phyloP scores from a whole-genome alignment of 2,888 invertebrate species.

The Cerastis leucographa region DNA sequence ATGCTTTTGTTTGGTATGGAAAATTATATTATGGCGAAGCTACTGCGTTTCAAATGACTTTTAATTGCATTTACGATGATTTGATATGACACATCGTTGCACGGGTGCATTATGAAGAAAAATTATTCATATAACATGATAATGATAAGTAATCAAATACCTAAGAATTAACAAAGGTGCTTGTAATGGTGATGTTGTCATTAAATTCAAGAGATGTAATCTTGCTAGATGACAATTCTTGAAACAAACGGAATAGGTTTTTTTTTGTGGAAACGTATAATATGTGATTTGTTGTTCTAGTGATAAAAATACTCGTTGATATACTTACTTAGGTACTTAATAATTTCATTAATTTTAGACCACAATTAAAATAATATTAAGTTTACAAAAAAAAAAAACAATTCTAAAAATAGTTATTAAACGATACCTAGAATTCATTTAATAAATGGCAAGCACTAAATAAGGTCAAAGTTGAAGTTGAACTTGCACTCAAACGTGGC shows the following conservation, averaged over 20 bases:
- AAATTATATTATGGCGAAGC: slow-evolving; percentile 35
- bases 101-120: slow-evolving; percentile 33
- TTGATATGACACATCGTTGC: slow-evolving; percentile 25
- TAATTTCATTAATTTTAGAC: no score
- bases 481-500: slow-evolving; percentile 21
- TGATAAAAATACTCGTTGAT: neutral
- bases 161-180: neutral
- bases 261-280: neutral
- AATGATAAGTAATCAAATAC: slow-evolving; percentile 7
- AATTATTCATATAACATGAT: slow-evolving; percentile 28
- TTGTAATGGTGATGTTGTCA: slow-evolving; percentile 3
- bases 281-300: neutral
- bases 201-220: slow-evolving; percentile 1
- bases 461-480: slow-evolving; percentile 25
- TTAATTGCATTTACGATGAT: slow-evolving; percentile 31
- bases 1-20: slow-evolving; percentile 43
- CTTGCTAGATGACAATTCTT: neutral
- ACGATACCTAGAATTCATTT: slow-evolving; percentile 5
- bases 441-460: slow-evolving; percentile 37
- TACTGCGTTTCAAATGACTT: slow-evolving; percentile 40
- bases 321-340: no score
- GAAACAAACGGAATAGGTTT: neutral
- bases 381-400: neutral
- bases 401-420: slow-evolving; percentile 19
- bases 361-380: neutral